A percentile compares a stretch with the other conserved stretches of the same genome.
Conservation (phyloP, 2,797 vertebrate species). For the Hippopotamyrus pictus region DNA sequence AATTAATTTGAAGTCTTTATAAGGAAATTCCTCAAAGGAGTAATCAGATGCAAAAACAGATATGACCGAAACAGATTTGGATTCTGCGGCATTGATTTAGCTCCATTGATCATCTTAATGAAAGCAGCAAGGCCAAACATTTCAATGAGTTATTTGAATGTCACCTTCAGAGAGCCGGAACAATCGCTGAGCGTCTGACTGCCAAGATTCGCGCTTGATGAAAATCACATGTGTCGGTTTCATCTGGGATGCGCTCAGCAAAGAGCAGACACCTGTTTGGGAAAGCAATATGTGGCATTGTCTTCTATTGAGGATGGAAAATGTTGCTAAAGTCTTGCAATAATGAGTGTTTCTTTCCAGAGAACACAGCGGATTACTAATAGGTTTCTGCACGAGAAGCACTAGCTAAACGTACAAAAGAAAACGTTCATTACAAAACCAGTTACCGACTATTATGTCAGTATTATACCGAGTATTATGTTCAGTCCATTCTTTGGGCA, state of each 20-base stretch:
- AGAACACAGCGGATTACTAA: background rate
- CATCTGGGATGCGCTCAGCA: background rate
- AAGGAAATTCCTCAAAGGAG: conserved; percentile 60
- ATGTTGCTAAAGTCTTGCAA: background rate
- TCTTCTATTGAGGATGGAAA: background rate
- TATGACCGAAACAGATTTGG: background rate
- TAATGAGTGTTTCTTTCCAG: background rate
- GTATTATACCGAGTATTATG: background rate
- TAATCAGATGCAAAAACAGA: conserved; percentile 52
- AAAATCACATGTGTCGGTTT: background rate
- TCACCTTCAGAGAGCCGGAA: conserved; percentile 10
- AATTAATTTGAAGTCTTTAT: conserved; percentile 35
- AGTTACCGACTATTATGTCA: background rate
- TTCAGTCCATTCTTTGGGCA: background rate
- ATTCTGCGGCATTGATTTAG: background rate
- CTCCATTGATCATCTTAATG: conserved; percentile 34
- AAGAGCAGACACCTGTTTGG: background rate
- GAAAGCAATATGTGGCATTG: background rate
- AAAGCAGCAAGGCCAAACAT: conserved; percentile 42
- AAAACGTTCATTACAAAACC: background rate
- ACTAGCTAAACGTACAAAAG: background rate
- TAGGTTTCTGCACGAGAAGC: background rate
- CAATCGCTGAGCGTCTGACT: background rate
- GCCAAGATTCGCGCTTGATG: background rate
- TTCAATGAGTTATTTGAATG: conserved; percentile 20